Base-by-base conservation (phyloP, 2,888 invertebrate species). In the Latrodectus hesperus region DNA sequence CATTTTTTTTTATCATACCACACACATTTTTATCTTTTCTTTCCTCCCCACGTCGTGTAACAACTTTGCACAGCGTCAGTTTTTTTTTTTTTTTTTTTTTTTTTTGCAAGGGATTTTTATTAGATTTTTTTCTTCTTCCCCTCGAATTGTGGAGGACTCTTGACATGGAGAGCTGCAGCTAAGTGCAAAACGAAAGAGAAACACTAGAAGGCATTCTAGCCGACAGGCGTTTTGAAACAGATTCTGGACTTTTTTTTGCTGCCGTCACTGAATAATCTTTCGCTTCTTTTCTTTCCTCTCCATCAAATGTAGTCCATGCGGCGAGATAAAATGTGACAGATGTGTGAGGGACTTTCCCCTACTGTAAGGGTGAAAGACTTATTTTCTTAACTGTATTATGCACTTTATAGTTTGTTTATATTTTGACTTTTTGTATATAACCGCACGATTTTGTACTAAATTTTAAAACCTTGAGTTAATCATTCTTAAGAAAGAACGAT, bases 261-360 rank as follows among this genome's bases (percentile, higher is more conserved):
- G 14, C 52, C 12, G n/a, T 12, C 55, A 55, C 64, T 72, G 16
- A 52, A 67, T 73, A 67, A 51, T 81, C 73, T 82, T 75, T 82
- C 75, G 64, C 55, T 82, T 55, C 60, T 72, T 75, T 82, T 65
- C 55, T 64, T 74, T 75, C 52, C 55, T 70, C 51, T 70, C 82
- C 71, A 77, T 84, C 84, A 78, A 55, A 72, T 71, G 70, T 51
- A 26, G 72, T 71, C 10, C 0, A 53, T 22, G 51, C 76, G 76
- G 83, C 64, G 64, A 83, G 76, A 76, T 83, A 84, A 67, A 64
- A 73, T 78, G 84, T 84, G 84, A 84, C 84, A 84, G 84, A 78
- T 77, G 84, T 84, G 38, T 78, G 72, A 73, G 73, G 84, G 78
- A 84, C 84, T 77, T 67, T 52, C 76, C 76, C 67, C 71, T 60